phyloP scores from a whole-genome alignment of 2,888 invertebrate genomes.

The Scaptomyza parva region DNA sequence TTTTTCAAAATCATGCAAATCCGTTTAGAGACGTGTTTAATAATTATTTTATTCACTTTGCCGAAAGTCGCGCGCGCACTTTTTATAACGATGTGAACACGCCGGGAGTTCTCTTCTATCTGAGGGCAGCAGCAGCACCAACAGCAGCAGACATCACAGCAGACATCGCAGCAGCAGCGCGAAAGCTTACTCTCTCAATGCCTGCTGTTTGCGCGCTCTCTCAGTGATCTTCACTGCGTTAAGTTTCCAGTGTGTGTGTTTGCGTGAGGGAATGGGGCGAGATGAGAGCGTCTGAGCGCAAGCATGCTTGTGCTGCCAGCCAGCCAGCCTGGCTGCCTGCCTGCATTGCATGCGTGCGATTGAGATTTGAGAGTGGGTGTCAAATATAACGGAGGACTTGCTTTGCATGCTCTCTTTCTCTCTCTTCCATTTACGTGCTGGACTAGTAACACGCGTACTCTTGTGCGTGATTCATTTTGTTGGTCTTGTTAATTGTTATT shows the following conservation, averaged over 20 bases:
- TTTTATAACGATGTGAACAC: conserved; percentile 50
- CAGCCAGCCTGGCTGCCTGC: neutral
- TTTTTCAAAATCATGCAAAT: neutral
- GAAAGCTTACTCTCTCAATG: conserved; percentile 35
- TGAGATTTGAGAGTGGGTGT: conserved; percentile 31
- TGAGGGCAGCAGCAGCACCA: conserved; percentile 48
- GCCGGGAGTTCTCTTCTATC: conserved; percentile 71
- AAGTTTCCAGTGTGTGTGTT: conserved; percentile 11
- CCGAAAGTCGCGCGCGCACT: conserved; percentile 33
- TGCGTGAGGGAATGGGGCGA: conserved; percentile 49
- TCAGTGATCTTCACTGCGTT: conserved; percentile 27
- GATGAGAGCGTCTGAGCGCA: conserved; percentile 32
- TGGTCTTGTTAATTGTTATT: conserved; percentile 3
- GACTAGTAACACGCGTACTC: neutral
- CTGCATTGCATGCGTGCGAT: conserved; percentile 3
- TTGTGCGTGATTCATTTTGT: conserved; percentile 22
- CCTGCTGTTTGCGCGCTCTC: conserved; percentile 7
- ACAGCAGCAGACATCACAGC: conserved; percentile 6
- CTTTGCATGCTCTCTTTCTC: conserved; percentile 28
- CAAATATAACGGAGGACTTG: conserved; percentile 37
- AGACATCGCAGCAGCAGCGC: conserved; percentile 15
- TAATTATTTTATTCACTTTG: conserved; percentile 4
- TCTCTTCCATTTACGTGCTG: neutral
- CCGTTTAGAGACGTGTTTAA: conserved; percentile 10
- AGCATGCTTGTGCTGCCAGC: conserved; percentile 50